Evolutionary conservation across 2,113 vertebrate species (phyloP).

Genomic region (Syngnathoides biaculeatus): DNA sequence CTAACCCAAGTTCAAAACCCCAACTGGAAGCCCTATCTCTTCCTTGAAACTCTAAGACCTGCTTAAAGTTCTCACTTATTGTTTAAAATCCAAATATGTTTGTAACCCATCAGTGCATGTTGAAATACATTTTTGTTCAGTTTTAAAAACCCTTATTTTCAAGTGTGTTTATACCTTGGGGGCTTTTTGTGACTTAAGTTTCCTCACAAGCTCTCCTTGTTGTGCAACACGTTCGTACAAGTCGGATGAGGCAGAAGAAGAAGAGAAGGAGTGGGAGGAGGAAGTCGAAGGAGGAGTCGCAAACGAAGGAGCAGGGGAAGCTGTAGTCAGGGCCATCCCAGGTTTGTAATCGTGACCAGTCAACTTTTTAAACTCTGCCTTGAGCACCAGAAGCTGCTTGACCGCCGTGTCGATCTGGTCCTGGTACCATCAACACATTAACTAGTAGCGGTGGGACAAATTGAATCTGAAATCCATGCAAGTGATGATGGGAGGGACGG

Average conservation of each 20-base stretch:
- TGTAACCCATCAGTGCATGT: background rate
- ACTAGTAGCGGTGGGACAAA: background rate
- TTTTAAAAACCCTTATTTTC: background rate
- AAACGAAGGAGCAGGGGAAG: slow-evolving; percentile 26
- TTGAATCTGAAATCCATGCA: slow-evolving; percentile 28
- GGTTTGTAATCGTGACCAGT: slow-evolving; percentile 84
- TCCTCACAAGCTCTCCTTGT: slow-evolving; percentile 82
- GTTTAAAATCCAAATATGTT: background rate
- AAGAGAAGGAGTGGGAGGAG: slow-evolving; percentile 1
- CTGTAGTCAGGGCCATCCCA: slow-evolving; percentile 54
- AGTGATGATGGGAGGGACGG: background rate
- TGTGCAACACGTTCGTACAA: slow-evolving; percentile 72
- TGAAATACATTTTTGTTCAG: background rate
- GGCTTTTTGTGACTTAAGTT: slow-evolving; percentile 79
- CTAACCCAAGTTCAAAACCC: background rate
- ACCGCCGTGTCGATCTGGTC: slow-evolving; percentile 78
- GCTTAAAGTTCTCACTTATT: background rate
- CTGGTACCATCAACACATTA: slow-evolving; percentile 59
- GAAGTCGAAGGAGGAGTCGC: slow-evolving; percentile 20
- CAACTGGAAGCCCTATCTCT: background rate
- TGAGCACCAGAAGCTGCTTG: slow-evolving; percentile 79
- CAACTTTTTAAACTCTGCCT: slow-evolving; percentile 80
- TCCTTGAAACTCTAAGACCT: background rate
- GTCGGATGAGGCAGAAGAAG: slow-evolving; percentile 24
- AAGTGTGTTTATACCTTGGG: slow-evolving; percentile 61